phyloP scores from a whole-genome alignment of 1,140 invertebrate species.

The Trinorchestia longiramus region DNA sequence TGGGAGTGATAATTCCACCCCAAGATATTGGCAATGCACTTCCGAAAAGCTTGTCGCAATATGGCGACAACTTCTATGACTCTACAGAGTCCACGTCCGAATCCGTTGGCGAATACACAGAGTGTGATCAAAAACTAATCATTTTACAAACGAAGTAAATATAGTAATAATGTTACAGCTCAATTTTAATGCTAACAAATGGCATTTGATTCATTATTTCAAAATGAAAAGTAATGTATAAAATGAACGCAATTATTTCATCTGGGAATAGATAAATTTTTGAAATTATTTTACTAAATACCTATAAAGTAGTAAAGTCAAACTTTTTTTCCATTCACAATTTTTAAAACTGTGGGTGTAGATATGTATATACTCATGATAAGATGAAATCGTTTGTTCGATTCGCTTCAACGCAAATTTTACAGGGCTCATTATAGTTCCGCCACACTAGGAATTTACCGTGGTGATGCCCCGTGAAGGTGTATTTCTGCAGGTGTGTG shows the following conservation, averaged over 20 bases:
- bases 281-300: no score
- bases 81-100: background rate
- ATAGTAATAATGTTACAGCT: background rate
- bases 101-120: background rate
- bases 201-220: no score
- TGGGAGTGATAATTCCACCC: constrained; percentile 45
- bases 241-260: background rate
- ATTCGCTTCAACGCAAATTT: background rate
- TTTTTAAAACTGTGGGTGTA: background rate
- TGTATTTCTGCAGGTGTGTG: background rate
- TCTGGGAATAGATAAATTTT: no score
- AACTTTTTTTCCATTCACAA: background rate
- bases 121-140: background rate
- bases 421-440: background rate
- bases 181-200: background rate
- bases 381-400: background rate
- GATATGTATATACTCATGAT: background rate
- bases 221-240: background rate
- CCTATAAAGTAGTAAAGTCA: no score
- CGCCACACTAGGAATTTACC: background rate
- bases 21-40: background rate
- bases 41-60: constrained; percentile 15
- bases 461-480: background rate
- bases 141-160: background rate
- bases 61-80: constrained; percentile 43